These are phyloP conservation scores for Paralichthys olivaceus DNA, from an alignment of 2,113 vertebrate genomes.

Conservation along the genomic window DNA sequence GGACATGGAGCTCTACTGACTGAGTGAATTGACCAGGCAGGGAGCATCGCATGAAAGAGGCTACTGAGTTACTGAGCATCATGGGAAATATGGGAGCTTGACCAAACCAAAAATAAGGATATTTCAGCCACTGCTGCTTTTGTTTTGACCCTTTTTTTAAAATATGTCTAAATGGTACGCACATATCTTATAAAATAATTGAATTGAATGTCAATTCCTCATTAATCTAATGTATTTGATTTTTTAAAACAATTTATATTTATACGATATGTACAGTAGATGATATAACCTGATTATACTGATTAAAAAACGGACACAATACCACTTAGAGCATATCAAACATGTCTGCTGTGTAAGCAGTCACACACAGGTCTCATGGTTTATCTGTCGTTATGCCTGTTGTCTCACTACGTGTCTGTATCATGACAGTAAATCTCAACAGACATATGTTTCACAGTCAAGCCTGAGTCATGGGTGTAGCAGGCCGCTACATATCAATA, in stretches of 20 bases:
- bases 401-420: conserved; percentile 32
- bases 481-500: conserved; percentile 23
- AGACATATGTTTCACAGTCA: conserved; percentile 51
- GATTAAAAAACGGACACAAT: background rate
- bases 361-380: conserved; percentile 11
- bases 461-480: conserved; percentile 26
- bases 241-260: no score
- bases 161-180: background rate
- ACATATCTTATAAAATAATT: no score
- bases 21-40: no score
- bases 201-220: background rate
- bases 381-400: conserved; percentile 19
- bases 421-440: conserved; percentile 53
- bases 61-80: no score
- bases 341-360: background rate
- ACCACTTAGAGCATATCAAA: background rate
- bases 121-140: no score
- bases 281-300: no score
- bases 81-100: background rate
- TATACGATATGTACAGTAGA: no score
- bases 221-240: background rate
- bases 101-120: background rate
- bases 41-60: no score
- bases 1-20: no score
- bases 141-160: no score